phyloP scores from a whole-genome alignment of 2,888 invertebrate species.

The Platycheirus albimanus region DNA sequence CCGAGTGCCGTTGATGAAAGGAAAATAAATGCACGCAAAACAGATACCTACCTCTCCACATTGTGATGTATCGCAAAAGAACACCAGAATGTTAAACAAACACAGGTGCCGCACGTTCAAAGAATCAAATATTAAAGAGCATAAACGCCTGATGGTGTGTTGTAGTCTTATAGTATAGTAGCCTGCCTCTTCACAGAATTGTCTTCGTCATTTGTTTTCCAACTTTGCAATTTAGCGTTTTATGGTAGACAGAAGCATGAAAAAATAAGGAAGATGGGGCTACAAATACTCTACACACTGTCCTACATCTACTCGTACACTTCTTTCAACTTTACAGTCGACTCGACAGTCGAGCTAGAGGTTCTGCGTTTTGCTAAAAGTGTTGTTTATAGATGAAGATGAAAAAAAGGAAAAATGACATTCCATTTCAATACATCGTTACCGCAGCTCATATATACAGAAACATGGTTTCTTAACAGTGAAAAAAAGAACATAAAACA shows the following conservation, averaged over 20 bases:
- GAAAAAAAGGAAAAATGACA: slow-evolving; percentile 7
- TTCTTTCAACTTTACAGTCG: background rate
- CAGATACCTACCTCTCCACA: slow-evolving; percentile 27
- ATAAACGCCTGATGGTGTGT: slow-evolving; percentile 63
- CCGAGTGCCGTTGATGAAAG: slow-evolving; percentile 39
- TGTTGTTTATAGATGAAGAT: slow-evolving; percentile 14
- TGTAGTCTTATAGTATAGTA: background rate
- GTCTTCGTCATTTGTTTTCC: slow-evolving; percentile 43
- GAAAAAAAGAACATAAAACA: slow-evolving; percentile 18
- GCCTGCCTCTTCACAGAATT: slow-evolving; percentile 44
- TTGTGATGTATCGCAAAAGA: slow-evolving; percentile 26
- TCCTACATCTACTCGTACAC: background rate
- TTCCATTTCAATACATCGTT: slow-evolving; percentile 41
- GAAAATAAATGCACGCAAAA: slow-evolving; percentile 58
- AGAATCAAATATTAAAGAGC: slow-evolving; percentile 69
- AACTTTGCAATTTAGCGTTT: slow-evolving; percentile 10
- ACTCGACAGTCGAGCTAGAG: slow-evolving; percentile 1
- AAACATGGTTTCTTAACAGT: slow-evolving; percentile 28
- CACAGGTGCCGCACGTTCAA: slow-evolving; percentile 63
- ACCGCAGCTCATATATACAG: slow-evolving; percentile 14
- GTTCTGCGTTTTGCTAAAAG: slow-evolving; percentile 4
- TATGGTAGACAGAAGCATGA: slow-evolving; percentile 13
- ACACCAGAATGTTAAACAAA: slow-evolving; percentile 43
- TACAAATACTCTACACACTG: background rate
- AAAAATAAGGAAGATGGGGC: background rate